phyloP scores from a whole-genome alignment of 2,113 vertebrate genomes.

The Hippocampus zosterae region DNA sequence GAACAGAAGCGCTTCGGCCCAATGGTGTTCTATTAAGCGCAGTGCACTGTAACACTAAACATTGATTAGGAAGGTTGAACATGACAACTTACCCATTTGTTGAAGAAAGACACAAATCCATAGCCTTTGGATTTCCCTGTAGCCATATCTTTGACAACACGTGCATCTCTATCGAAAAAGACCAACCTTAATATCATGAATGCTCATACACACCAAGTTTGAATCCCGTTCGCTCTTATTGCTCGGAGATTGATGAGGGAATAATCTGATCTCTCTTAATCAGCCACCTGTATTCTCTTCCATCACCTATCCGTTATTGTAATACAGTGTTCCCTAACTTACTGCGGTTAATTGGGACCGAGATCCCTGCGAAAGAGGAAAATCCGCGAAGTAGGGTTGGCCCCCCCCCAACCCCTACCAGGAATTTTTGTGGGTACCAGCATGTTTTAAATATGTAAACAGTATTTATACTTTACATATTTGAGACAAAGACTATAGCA shows the following conservation, averaged over 20 bases:
- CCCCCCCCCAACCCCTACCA: too few species aligned
- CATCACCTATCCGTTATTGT: not conserved
- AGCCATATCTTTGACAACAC: slow-evolving; percentile 97
- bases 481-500: too few species aligned
- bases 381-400: too few species aligned
- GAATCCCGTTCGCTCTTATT: not conserved
- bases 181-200: slow-evolving; percentile 1
- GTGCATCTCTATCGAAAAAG: slow-evolving; percentile 81
- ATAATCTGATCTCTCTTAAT: not conserved
- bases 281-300: not conserved
- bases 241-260: not conserved
- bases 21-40: too few species aligned
- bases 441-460: too few species aligned
- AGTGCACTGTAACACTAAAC: too few species aligned
- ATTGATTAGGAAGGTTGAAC: not conserved
- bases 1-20: too few species aligned
- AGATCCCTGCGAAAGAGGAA: too few species aligned
- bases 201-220: not conserved
- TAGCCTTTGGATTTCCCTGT: slow-evolving; percentile 99
- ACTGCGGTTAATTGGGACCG: too few species aligned
- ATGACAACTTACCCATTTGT: slow-evolving; percentile 87
- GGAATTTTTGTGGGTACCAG: too few species aligned
- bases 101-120: slow-evolving; percentile 98
- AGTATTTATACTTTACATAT: too few species aligned
- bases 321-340: not conserved